Percentiles rank a stretch among this genome's conserved stretches.
phyloP scores from a whole-genome alignment of 2,888 invertebrate genomes.

The Siphlonurus alternatus region DNA sequence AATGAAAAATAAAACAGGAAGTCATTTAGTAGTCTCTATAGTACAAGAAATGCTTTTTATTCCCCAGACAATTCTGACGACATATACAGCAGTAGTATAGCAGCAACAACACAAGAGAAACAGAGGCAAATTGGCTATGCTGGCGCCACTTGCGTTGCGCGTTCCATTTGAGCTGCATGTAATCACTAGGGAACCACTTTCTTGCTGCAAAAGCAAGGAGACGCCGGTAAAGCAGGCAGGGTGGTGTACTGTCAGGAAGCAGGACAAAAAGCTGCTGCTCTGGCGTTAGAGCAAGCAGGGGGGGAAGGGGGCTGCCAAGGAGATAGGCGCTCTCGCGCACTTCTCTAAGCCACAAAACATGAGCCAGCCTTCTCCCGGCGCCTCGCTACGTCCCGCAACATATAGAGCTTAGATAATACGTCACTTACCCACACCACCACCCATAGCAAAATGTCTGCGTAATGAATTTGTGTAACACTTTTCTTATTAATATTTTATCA shows the following conservation, averaged over 20 bases:
- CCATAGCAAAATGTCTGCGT: too few species aligned
- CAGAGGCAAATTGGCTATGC: background rate
- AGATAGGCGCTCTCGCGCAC: too few species aligned
- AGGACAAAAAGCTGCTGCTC: too few species aligned
- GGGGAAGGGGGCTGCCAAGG: too few species aligned
- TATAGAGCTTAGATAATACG: too few species aligned
- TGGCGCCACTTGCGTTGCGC: too few species aligned
- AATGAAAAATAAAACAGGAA: background rate
- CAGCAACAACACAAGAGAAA: background rate
- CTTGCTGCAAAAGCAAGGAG: background rate
- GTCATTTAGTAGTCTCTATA: background rate
- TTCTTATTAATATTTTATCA: too few species aligned
- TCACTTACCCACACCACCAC: too few species aligned
- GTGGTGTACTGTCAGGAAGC: too few species aligned
- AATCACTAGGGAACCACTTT: background rate
- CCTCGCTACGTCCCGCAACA: background rate
- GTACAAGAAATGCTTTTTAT: background rate
- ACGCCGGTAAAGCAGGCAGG: background rate
- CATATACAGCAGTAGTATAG: too few species aligned
- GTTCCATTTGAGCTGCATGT: background rate
- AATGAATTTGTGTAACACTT: too few species aligned
- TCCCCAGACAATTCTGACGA: background rate
- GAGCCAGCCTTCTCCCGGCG: background rate
- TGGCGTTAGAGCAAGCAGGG: too few species aligned
- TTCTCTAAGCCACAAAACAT: background rate